These are phyloP conservation scores for Toxonevra muliebris DNA, from an alignment of 2,888 invertebrate genomes.

Conservation along the genomic window DNA sequence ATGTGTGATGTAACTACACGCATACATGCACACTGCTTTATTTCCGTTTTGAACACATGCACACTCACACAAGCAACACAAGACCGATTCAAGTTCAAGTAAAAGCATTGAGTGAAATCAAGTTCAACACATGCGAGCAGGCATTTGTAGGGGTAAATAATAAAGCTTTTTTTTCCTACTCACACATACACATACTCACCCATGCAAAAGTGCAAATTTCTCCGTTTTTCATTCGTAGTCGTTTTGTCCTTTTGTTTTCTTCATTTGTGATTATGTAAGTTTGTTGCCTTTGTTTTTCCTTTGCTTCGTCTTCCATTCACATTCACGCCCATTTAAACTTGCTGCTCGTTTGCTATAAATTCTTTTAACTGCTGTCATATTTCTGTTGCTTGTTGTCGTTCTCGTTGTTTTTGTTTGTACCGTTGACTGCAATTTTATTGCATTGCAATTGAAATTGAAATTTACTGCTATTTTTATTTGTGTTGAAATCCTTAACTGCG, in stretches of 20 bases:
- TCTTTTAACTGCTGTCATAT: background rate
- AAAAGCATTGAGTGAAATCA: slow-evolving; percentile 18
- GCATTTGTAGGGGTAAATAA: background rate
- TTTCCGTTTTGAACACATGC: slow-evolving; percentile 20
- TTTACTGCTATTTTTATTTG: background rate
- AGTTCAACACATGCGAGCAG: slow-evolving; percentile 14
- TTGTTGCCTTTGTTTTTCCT: background rate
- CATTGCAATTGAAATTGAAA: slow-evolving; percentile 3
- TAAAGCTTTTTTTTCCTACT: no score
- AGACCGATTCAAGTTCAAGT: slow-evolving; percentile 28
- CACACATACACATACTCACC: no score
- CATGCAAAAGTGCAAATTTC: no score
- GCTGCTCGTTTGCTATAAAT: background rate
- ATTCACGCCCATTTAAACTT: background rate
- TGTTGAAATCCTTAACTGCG: background rate
- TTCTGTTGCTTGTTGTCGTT: background rate
- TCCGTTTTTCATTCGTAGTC: no score
- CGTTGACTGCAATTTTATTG: background rate
- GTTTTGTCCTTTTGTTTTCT: no score
- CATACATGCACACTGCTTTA: slow-evolving; percentile 9
- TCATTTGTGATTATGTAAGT: no score
- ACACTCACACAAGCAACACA: background rate
- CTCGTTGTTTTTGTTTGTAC: background rate
- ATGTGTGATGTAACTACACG: background rate
- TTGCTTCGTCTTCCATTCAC: background rate